Percentiles rank a stretch among this genome's conserved stretches.
Conservation (phyloP, 2,797 vertebrate genomes). For the Acipenser ruthenus region DNA sequence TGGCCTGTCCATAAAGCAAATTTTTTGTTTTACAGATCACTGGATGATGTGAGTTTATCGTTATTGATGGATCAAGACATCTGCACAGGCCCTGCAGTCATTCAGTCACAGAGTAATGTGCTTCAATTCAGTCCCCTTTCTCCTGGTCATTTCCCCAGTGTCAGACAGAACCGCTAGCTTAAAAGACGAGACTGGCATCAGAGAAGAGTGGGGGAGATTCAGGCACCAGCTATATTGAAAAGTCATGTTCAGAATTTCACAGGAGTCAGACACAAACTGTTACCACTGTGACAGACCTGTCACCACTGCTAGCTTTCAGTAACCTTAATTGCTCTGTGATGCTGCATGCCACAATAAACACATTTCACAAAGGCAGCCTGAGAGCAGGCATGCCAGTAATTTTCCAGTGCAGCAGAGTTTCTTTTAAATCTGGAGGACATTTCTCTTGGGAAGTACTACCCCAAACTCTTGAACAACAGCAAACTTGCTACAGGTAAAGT, state of each 20-base stretch:
- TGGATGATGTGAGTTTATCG: constrained; percentile 64
- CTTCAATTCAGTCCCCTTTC: constrained; percentile 47
- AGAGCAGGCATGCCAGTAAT: constrained; percentile 35
- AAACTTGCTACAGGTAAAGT: constrained; percentile 63
- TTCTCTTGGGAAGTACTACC: constrained; percentile 48
- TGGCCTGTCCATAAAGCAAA: too few relatives aligned
- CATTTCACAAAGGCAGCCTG: constrained; percentile 9
- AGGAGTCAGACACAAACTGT: constrained; percentile 51
- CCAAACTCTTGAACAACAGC: constrained; percentile 47
- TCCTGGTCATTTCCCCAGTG: constrained; percentile 22
- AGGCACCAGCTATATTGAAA: constrained; percentile 17
- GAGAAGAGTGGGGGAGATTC: constrained; percentile 18
- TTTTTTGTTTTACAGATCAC: constrained; percentile 63
- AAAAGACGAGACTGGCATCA: constrained; percentile 60
- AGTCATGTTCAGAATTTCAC: constrained; percentile 8
- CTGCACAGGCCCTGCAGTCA: constrained; percentile 46
- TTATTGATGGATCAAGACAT: constrained; percentile 62
- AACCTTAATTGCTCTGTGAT: constrained; percentile 61
- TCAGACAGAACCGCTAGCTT: constrained; percentile 54
- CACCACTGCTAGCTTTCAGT: constrained; percentile 68
- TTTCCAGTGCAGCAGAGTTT: constrained; percentile 61
- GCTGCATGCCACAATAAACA: constrained; percentile 50
- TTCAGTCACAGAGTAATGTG: constrained; percentile 69
- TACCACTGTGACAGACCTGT: constrained; percentile 65
- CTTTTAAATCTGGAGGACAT: constrained; percentile 59